phyloP scores from a whole-genome alignment of 2,113 vertebrate genomes.

The Nematolebias whitei region DNA sequence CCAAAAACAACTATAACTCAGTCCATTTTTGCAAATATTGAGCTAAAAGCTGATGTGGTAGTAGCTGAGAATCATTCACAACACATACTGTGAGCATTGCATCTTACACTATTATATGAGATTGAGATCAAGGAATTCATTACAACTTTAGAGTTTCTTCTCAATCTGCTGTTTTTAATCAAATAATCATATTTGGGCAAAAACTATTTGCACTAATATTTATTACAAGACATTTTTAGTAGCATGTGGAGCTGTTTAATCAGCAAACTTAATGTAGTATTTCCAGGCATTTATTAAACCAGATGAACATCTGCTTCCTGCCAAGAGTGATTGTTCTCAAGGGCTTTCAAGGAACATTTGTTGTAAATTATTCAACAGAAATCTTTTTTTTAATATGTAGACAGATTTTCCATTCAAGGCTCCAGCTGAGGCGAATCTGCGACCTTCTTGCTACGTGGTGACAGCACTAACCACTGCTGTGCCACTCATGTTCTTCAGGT shows the following conservation, averaged over 20 bases:
- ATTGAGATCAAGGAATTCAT: no score
- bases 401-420: neutral
- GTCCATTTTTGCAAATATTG: no score
- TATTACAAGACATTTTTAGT: neutral
- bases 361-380: conserved; percentile 12
- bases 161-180: neutral
- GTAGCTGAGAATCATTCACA: no score
- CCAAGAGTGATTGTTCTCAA: neutral
- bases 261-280: neutral
- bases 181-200: neutral
- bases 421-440: no score
- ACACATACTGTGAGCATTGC: no score
- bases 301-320: conserved; percentile 21
- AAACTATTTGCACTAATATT: neutral
- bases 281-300: conserved; percentile 6
- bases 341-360: neutral
- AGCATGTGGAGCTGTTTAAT: neutral
- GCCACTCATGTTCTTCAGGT: no score
- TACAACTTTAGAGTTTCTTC: neutral
- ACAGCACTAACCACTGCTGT: no score
- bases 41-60: no score
- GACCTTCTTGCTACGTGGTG: no score
- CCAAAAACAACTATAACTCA: no score
- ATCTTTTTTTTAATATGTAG: neutral
- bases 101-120: no score